A percentile compares a stretch with the other conserved stretches of the same genome.
Conservation (phyloP, 1,140 invertebrate species). For the Drosophila sucinea region DNA sequence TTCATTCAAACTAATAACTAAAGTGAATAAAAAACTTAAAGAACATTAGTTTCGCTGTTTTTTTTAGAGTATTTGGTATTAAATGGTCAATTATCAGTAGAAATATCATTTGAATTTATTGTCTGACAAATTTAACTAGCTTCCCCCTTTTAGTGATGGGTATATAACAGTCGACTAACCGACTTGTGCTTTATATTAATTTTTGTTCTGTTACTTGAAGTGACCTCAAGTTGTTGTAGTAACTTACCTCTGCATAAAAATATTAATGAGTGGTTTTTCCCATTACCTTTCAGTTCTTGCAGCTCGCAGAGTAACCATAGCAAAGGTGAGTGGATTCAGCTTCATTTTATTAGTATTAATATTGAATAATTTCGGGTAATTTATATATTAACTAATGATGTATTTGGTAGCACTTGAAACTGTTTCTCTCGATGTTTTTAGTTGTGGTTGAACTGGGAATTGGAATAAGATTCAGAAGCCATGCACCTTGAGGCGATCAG, state of each 20-base stretch:
- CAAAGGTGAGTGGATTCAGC: slow-evolving; percentile 52
- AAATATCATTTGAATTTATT: too few relatives aligned
- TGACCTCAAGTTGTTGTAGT: slow-evolving; percentile 14
- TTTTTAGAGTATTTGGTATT: too few relatives aligned
- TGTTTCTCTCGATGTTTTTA: background rate
- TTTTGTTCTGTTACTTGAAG: slow-evolving; percentile 6
- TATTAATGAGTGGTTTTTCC: slow-evolving; percentile 42
- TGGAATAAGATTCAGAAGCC: slow-evolving; percentile 88
- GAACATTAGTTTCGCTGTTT: too few relatives aligned
- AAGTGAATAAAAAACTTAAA: too few relatives aligned
- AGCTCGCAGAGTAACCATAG: slow-evolving; percentile 48
- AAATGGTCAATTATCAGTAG: too few relatives aligned
- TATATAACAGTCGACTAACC: background rate
- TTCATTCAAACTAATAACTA: too few relatives aligned
- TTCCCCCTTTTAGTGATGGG: background rate
- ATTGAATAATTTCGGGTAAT: background rate
- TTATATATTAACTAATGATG: background rate
- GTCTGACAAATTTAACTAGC: too few relatives aligned
- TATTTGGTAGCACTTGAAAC: background rate
- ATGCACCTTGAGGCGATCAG: slow-evolving; percentile 97
- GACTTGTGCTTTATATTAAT: background rate
- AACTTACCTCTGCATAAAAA: background rate
- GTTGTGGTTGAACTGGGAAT: too few relatives aligned
- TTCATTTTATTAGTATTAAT: background rate
- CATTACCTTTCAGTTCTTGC: slow-evolving; percentile 46